Base-by-base conservation (phyloP, 2,888 invertebrate species). In the Ophion slaviceki region DNA sequence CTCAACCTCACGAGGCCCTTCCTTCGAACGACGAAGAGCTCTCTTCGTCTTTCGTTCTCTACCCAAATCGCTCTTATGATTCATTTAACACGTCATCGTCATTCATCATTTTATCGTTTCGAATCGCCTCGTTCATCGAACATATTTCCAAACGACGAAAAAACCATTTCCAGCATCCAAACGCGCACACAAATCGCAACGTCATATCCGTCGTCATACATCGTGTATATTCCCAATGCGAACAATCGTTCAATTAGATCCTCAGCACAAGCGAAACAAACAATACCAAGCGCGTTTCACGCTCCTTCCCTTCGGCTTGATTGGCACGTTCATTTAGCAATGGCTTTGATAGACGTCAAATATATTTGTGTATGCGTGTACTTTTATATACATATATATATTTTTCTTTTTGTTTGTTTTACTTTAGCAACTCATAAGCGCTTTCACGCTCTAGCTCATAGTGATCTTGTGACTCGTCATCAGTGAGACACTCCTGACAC, bases 311-410 rank as follows among this genome's bases (percentile, higher is more conserved):
- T 91, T 91, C 90, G 90, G 91, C 92, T 93, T 92, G 88, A 89
- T 92, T 92, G 90, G 92, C 93, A 92, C 92, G 90, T 90, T 92
- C 90, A 91, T 90, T 90, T 91, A 89, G 89, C 91, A 90, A 76
- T 79, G 89, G 92, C 92, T 93, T 92, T 87, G 87, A 90, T 92
- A 90, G 89, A 89, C 86, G 62, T 71, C 36, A 62, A 32, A 71
- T 64, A 36, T 79, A 86, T 90, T 88, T 82, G 67, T 82, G 84
- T 80, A 70, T 67, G 59, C 36, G 57, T 68, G 14, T 61, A 61
- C 59, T 28, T 47, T 24, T 77, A 81, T 64, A 61, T 14, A 71
- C 75, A 71, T 62, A 76, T 82, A 83, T 78, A 82, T 88, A 92
- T 90, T 88, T 89, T 91, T 91, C 24, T 40, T 36, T 61, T 74